These are phyloP conservation scores for Phrynocephalus forsythii DNA, from an alignment of 2,797 vertebrate genomes.

Conservation along the genomic window DNA sequence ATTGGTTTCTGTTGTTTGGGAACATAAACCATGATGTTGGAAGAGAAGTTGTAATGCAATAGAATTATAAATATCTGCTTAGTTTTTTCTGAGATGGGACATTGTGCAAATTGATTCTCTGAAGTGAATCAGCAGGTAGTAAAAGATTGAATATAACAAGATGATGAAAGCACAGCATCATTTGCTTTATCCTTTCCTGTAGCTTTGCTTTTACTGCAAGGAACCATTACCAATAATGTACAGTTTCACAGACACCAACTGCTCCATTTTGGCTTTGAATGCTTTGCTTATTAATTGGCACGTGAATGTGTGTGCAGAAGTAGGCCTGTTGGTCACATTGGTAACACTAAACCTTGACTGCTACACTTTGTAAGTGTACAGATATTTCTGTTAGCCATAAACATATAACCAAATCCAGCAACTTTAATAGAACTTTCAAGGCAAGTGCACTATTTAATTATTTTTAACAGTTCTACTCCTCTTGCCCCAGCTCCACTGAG, in stretches of 20 bases:
- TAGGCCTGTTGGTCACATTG: slow-evolving; percentile 9
- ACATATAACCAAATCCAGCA: neutral
- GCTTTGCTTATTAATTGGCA: neutral
- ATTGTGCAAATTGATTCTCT: neutral
- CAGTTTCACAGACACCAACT: neutral
- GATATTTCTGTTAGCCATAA: neutral
- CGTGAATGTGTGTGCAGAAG: neutral
- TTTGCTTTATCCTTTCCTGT: neutral
- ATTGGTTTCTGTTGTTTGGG: slow-evolving; percentile 9
- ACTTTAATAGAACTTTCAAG: too few relatives aligned
- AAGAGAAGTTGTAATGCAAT: neutral
- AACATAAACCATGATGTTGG: slow-evolving; percentile 37
- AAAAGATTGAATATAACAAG: neutral
- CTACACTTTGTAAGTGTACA: neutral
- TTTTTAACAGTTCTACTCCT: too few relatives aligned
- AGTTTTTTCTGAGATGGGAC: neutral
- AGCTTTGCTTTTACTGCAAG: neutral
- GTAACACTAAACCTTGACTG: neutral
- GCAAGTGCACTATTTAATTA: too few relatives aligned
- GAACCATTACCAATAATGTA: neutral
- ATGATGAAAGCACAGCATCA: neutral
- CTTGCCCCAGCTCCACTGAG: too few relatives aligned
- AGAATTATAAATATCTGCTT: neutral
- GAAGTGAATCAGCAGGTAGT: neutral
- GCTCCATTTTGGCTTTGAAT: neutral